Base-by-base conservation (phyloP, 2,888 invertebrate species). In the Ramazzottius varieornatus region DNA sequence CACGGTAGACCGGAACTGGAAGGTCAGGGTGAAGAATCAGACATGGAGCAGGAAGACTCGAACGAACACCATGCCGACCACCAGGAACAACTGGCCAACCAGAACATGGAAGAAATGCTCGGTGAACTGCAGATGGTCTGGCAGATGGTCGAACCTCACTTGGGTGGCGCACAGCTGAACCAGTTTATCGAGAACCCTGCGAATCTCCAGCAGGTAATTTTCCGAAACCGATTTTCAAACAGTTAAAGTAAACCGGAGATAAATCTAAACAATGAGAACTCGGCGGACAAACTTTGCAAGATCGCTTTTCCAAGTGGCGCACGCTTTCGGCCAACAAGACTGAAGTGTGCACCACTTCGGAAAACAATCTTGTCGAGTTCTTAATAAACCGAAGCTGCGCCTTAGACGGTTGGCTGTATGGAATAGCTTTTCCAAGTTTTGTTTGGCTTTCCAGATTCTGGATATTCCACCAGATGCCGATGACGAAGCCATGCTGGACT, bases 401-500 rank as follows among this genome's bases (percentile, higher is more conserved):
- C n/a, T n/a, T n/a, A n/a, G n/a, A n/a, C n/a, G n/a, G n/a, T n/a
- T n/a, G n/a, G n/a, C n/a, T n/a, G n/a, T n/a, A n/a, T 8, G 40
- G 20, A 40, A 40, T 20, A 40, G 20, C 20, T 40, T 8, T 20
- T 40, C 40, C 40, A 40, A 40, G 8, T 13, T 40, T 40, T 40
- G 8, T 40, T n/a, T 40, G 8, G 54, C 24, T 33, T 63, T 2
- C 8, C 46, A 63, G 0, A 76, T 91, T 33, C 78, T 91, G 4
- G 90, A 90, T 72, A 83, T 92, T 65, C 89, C 90, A 20, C 86
- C 88, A n/a, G 91, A 91, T 75, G 89, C 90, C 1, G 92, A 93
- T 73, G 93, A 94, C 75, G 93, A 93, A 75, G 86, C 92, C 0
- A 92, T 94, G 84, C 89, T 94, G 67, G 92, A 93, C 76, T 81